These are phyloP conservation scores for Squalus acanthias DNA, from an alignment of 2,797 vertebrate genomes.

Conservation along the genomic window DNA sequence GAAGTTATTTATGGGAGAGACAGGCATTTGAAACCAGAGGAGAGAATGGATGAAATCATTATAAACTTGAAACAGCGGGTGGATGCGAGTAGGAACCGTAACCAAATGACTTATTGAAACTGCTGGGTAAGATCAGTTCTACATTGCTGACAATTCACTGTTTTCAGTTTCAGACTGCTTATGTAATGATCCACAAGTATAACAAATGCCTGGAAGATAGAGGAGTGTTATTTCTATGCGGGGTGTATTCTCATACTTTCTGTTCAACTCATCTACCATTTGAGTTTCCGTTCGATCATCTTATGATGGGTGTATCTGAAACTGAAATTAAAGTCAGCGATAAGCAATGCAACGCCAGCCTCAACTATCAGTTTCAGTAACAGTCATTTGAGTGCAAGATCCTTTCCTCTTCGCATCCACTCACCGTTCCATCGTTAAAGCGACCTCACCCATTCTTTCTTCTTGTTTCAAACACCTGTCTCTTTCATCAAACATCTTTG, in stretches of 20 bases:
- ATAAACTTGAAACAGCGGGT: not conserved
- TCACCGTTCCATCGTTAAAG: not conserved
- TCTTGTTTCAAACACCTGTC: conserved; percentile 18
- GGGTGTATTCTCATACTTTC: not conserved
- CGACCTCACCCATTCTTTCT: not conserved
- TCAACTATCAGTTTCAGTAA: not conserved
- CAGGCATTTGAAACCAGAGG: not conserved
- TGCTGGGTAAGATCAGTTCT: not conserved
- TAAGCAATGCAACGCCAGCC: not conserved
- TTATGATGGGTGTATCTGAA: not conserved
- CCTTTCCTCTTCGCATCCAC: not conserved
- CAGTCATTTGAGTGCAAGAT: not conserved
- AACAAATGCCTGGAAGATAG: not conserved
- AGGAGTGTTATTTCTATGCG: not conserved
- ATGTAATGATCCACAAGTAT: not conserved
- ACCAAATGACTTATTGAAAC: conserved; percentile 1
- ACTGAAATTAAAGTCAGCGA: not conserved
- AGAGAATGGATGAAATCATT: conserved; percentile 27
- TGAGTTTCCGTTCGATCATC: not conserved
- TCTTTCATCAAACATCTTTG: not conserved
- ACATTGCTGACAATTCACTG: conserved; percentile 7
- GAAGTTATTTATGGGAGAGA: not conserved
- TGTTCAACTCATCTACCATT: not conserved
- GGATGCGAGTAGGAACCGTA: not conserved
- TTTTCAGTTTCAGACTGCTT: not conserved